Conservation (phyloP, 1,140 invertebrate species). For the Brachionus sp. region DNA sequence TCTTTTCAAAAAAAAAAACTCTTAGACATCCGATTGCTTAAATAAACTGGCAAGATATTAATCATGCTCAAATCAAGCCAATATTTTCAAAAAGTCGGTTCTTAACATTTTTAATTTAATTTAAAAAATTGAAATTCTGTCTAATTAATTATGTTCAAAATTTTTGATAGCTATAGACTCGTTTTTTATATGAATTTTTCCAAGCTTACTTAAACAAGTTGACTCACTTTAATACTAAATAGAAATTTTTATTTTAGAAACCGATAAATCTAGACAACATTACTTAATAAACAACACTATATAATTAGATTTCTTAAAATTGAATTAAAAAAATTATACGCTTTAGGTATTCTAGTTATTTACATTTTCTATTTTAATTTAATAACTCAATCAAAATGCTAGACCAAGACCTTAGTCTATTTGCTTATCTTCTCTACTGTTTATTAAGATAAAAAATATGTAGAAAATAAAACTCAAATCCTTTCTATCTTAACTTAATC, state of each 20-base stretch:
- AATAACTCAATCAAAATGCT: background rate
- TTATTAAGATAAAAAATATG: background rate
- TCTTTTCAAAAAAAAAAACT: background rate
- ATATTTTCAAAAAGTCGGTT: background rate
- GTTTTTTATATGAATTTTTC: background rate
- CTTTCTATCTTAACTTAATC: background rate
- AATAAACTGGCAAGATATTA: background rate
- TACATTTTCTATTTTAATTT: background rate
- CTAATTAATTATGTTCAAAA: background rate
- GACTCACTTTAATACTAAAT: background rate
- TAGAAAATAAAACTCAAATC: background rate
- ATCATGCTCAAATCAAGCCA: background rate
- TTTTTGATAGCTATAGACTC: background rate
- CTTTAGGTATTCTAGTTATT: background rate
- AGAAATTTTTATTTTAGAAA: background rate
- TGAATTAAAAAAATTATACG: background rate
- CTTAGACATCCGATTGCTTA: background rate
- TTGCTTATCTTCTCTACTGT: background rate
- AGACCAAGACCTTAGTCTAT: background rate
- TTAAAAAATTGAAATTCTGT: background rate
- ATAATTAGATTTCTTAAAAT: background rate
- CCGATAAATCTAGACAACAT: background rate
- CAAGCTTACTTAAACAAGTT: background rate
- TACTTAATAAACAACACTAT: background rate
- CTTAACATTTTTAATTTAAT: constrained; percentile 1